Evolutionary conservation across 2,797 vertebrate species (phyloP).

Genomic region (Siniperca scherzeri): DNA sequence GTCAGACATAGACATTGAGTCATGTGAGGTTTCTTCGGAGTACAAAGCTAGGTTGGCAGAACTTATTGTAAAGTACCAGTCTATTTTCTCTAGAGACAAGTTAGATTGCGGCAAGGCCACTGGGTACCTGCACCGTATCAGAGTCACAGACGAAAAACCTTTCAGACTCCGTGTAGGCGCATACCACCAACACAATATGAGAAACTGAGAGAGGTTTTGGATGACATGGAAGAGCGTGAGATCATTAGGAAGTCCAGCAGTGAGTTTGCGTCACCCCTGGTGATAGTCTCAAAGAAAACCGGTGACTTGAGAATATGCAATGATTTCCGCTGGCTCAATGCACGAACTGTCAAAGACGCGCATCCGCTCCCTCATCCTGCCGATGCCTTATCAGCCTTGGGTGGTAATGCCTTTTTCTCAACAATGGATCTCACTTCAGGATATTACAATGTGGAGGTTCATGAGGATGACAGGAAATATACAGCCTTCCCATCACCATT

Average conservation of each 20-base stretch:
- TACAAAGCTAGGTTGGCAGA: too few species aligned
- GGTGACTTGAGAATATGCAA: constrained; percentile 15
- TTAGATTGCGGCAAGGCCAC: constrained; percentile 22
- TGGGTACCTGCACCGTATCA: background rate
- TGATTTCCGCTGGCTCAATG: constrained; percentile 34
- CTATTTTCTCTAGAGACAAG: constrained; percentile 24
- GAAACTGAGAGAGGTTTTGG: constrained; percentile 16
- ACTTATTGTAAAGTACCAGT: constrained; percentile 1
- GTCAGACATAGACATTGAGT: constrained; percentile 3
- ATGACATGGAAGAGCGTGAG: constrained; percentile 33
- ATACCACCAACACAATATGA: constrained; percentile 15
- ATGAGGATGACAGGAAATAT: constrained; percentile 4
- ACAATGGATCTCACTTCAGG: background rate
- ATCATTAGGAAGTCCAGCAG: constrained; percentile 26
- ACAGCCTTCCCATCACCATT: constrained; percentile 19
- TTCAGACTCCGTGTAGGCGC: background rate
- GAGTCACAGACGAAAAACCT: constrained; percentile 8
- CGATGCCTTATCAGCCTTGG: background rate
- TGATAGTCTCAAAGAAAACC: constrained; percentile 35
- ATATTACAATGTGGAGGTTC: background rate
- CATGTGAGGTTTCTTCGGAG: constrained; percentile 4
- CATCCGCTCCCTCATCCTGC: background rate
- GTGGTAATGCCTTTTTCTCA: background rate
- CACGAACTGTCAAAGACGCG: constrained; percentile 18
- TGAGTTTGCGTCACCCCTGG: constrained; percentile 8